Base-by-base conservation (phyloP, 2,797 vertebrate species). In the Margarornis squamiger region DNA sequence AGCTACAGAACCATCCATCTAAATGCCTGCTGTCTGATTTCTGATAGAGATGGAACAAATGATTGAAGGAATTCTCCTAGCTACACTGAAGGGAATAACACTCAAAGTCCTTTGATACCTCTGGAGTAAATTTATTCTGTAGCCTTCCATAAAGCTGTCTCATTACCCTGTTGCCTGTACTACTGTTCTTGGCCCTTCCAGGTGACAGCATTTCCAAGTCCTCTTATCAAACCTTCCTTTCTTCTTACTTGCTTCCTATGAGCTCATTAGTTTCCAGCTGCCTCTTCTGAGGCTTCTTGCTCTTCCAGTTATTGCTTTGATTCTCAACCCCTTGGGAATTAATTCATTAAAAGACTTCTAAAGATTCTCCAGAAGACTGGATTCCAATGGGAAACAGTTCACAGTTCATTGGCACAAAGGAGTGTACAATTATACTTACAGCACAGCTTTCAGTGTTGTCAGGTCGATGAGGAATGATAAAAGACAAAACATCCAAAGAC, bases 361-460 rank as follows among this genome's bases (percentile, higher is more conserved):
- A 70, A 78, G 59, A 54, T 34, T 75, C 34, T 76, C 49, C 15
- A 49, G 46, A 66, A 48, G 10, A 62, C 19, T 43, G 14, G 27
- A 55, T 65, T 48, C 29, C 43, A 48, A 1, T 34, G 16, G 61
- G 34, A 83, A 62, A 48, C 19, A n/a, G 29, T 81, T 86, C 82
- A 68, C 58, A 52, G 39, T 5, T 58, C 46, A 65, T 0, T 32
- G 48, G 15, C 54, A 52, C 51, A 48, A 16, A 43, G 39, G 20
- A 92, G 27, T 9, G 2, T 24, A 51, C 29, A 79, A 63, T 3
- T 45, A 43, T 89, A 99, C 99, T 99, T 97, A 99, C 99, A 41
- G 97, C 92, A 73, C 99, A 99, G 91, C 97, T 98, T 97, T 99
- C 99, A 29, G 95, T 91, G 91, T 98, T 98, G 97, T 99, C 99